Evolutionary conservation across 2,888 invertebrate species (phyloP).

Genomic region (Agonum fuliginosum): DNA sequence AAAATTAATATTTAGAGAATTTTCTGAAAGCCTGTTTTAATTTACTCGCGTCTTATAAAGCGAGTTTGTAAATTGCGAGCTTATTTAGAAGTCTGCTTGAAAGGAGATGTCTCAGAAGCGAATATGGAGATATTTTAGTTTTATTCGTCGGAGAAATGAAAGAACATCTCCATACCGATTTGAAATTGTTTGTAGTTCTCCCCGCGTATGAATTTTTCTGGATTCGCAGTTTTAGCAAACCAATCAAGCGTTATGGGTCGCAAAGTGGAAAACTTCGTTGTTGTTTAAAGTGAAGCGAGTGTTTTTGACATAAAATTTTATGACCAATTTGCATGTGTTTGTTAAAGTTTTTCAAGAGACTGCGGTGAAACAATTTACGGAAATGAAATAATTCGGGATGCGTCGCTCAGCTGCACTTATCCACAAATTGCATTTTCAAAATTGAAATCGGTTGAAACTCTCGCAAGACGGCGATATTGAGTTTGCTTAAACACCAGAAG

Average conservation of each 20-base stretch:
- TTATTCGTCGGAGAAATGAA: neutral
- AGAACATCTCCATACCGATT: no score
- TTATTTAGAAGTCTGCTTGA: no score
- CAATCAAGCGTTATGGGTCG: slow-evolving; percentile 41
- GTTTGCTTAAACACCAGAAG: slow-evolving; percentile 28
- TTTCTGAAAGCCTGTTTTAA: neutral
- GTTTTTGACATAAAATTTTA: slow-evolving; percentile 54
- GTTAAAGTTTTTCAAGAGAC: slow-evolving; percentile 51
- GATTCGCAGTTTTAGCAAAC: slow-evolving; percentile 14
- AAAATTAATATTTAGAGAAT: slow-evolving; percentile 27
- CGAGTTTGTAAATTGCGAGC: no score
- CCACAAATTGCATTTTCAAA: slow-evolving; percentile 50
- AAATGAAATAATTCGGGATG: slow-evolving; percentile 52
- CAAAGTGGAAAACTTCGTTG: slow-evolving; percentile 52
- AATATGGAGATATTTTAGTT: no score
- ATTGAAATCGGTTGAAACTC: slow-evolving; percentile 41
- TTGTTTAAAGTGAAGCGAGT: slow-evolving; percentile 48
- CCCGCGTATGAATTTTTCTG: neutral
- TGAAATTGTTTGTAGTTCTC: neutral
- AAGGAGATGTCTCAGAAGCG: no score
- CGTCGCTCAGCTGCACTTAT: slow-evolving; percentile 51
- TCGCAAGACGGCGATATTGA: neutral
- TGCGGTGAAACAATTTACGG: slow-evolving; percentile 51
- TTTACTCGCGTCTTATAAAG: neutral
- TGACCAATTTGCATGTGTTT: slow-evolving; percentile 56